phyloP scores from a whole-genome alignment of 2,888 invertebrate species.

The Drosophila mulleri region DNA sequence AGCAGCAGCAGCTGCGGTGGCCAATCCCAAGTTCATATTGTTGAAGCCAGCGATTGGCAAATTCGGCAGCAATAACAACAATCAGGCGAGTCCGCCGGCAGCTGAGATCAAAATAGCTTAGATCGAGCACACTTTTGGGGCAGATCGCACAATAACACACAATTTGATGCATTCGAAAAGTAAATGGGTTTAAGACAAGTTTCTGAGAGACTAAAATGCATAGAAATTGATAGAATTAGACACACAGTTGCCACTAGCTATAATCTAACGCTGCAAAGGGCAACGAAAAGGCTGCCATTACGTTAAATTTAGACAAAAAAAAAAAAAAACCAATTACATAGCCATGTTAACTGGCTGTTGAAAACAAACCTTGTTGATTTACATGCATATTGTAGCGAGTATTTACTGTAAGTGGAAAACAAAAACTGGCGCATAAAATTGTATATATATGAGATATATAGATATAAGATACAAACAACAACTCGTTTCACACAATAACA shows the following conservation, averaged over 20 bases:
- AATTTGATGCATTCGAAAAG: background rate
- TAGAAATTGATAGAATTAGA: constrained; percentile 5
- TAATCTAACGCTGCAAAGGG: constrained; percentile 3
- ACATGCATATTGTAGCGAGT: constrained; percentile 55
- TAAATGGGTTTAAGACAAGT: background rate
- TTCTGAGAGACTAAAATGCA: constrained; percentile 6
- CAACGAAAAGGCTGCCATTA: constrained; percentile 32
- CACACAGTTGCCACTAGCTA: constrained; percentile 9
- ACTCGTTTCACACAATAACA: constrained; percentile 23
- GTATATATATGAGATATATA: constrained; percentile 13
- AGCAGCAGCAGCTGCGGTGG: constrained; percentile 17
- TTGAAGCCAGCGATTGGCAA: constrained; percentile 74
- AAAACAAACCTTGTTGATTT: constrained; percentile 44
- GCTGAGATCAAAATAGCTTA: constrained; percentile 49
- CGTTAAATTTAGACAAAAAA: constrained; percentile 16
- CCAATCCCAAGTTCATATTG: constrained; percentile 82
- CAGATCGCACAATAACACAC: background rate
- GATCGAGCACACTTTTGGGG: background rate
- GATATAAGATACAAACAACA: constrained; percentile 7
- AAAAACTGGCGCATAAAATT: constrained; percentile 18
- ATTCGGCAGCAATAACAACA: constrained; percentile 38
- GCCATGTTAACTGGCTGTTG: constrained; percentile 60
- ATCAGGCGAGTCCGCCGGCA: constrained; percentile 1
- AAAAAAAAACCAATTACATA: constrained; percentile 26
- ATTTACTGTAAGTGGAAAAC: constrained; percentile 34